Evolutionary conservation across 2,797 vertebrate species (phyloP), one percentile per base, ranked within the genome.

Genomic region (Sciurus vulgaris): DNA sequence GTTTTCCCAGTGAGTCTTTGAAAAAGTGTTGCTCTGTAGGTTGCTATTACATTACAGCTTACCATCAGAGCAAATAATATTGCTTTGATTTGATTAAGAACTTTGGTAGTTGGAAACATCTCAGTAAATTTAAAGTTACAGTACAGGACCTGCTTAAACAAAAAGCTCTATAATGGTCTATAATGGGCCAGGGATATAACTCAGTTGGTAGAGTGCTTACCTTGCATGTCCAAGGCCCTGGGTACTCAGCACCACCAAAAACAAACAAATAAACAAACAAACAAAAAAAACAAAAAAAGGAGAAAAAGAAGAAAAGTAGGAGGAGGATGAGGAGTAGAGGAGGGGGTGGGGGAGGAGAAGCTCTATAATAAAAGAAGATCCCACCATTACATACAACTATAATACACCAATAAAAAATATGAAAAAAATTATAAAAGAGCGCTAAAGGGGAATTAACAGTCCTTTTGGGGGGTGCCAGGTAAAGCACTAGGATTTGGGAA

Each of bases 21-120:
- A 14, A 82, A 95, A 91, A 87, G 59, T 33, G 22, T 51, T n/a
- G 51, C 79, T 96, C 82, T 74, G n/a, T 12, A 91, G 69, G 28
- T 24, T 87, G 65, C 30, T 47, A 70, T 56, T 74, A 54, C 72
- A 86, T 47, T 61, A 69, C 5, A 94, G 30, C 33, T 65, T 63
- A 92, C 44, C 20, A 33, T 63, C 14, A 81, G 44, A 83, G 69
- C 47, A 86, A 92, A 73, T 65, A 78, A 41, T 15, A 63, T 7
- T 41, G 33, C 67, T 93, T 35, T 61, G 26, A 77, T 78, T 90
- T 91, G n/a, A 38, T 38, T 67, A 54, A 86, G 54, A 92, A 41
- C 6, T 83, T 61, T 73, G 47, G 26, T 44, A 63, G 41, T 30
- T 67, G 72, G 51, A 79, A 89, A 91, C 26, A 87, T 44, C 61